Conservation (phyloP, 1,140 invertebrate genomes). For the Choristoneura fumiferana region DNA sequence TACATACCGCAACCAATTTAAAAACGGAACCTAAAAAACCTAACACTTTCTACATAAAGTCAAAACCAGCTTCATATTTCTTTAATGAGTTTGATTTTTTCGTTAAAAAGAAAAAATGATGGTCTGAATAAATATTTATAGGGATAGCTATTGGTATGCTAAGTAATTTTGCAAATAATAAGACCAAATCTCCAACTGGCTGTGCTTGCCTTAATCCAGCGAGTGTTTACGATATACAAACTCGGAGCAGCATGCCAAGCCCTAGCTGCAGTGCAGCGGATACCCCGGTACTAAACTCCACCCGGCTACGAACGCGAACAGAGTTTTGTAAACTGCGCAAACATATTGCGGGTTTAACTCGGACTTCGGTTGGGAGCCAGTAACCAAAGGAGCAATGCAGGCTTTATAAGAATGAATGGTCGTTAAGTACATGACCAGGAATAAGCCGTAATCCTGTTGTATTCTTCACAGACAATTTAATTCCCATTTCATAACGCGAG, state of each 20-base stretch:
- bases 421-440: constrained; percentile 4
- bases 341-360: neutral
- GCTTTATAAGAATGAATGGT: neutral
- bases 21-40: no score
- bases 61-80: no score
- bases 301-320: neutral
- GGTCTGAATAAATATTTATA: no score
- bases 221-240: constrained; percentile 24
- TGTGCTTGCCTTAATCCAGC: constrained; percentile 24
- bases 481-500: constrained; percentile 51
- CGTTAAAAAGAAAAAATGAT: constrained; percentile 16
- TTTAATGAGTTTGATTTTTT: constrained; percentile 50
- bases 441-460: constrained; percentile 40
- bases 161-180: constrained; percentile 7
- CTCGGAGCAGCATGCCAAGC: constrained; percentile 22
- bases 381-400: neutral
- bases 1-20: no score
- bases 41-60: no score
- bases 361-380: neutral
- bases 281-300: constrained; percentile 20
- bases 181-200: constrained; percentile 14
- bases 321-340: neutral
- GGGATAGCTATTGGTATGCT: neutral
- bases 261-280: constrained; percentile 29
- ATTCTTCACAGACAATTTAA: constrained; percentile 58